Evolutionary conservation across 2,888 invertebrate species (phyloP).

Genomic region (Drosophila pseudotakahashii): DNA sequence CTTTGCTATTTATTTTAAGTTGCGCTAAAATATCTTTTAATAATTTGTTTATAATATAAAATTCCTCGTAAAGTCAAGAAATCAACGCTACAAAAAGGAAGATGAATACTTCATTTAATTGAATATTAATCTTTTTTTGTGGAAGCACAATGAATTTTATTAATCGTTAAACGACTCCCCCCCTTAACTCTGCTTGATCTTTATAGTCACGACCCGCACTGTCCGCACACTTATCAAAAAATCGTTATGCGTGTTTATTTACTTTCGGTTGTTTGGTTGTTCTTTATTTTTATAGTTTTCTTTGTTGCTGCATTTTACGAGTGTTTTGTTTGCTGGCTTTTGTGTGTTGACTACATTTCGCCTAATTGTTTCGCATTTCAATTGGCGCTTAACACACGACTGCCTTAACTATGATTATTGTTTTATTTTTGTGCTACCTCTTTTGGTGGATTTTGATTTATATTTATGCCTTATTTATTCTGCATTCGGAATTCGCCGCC

Average conservation of each 20-base stretch:
- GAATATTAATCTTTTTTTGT: background rate
- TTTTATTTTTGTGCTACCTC: conserved; percentile 28
- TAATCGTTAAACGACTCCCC: background rate
- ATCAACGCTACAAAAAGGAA: too few relatives aligned
- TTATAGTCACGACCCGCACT: conserved; percentile 3
- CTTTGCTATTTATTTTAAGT: background rate
- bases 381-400: conserved; percentile 28
- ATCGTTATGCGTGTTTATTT: conserved; percentile 37
- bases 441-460: conserved; percentile 6
- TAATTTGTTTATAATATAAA: too few relatives aligned
- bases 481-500: conserved; percentile 14
- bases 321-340: conserved; percentile 16
- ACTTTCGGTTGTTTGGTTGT: conserved; percentile 9
- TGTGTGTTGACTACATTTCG: conserved; percentile 13
- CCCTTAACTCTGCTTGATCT: too few relatives aligned
- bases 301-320: conserved; percentile 29
- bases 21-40: too few relatives aligned
- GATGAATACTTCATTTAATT: background rate
- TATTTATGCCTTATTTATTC: conserved; percentile 23
- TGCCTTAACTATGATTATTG: conserved; percentile 31
- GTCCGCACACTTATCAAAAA: conserved; percentile 46
- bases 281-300: conserved; percentile 15
- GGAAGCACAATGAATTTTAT: background rate
- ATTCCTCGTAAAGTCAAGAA: too few relatives aligned
- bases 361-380: conserved; percentile 35